Evolutionary conservation across 2,797 vertebrate species (phyloP).

Genomic region (Rousettus madagascariensis): DNA sequence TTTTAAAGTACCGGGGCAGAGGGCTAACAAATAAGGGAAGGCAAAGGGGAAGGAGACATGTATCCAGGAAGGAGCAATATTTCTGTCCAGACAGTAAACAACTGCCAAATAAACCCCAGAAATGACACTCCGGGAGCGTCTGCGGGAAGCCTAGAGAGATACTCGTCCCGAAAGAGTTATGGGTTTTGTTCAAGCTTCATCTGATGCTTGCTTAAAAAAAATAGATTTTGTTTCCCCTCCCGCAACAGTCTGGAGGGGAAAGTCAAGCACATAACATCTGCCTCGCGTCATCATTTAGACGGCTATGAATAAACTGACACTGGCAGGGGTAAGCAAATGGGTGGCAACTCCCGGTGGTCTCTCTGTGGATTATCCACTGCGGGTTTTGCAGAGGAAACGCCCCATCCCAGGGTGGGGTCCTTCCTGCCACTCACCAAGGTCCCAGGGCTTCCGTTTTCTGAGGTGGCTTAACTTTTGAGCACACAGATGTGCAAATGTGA

Average conservation of each 20-base stretch:
- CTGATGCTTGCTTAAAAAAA: constrained; percentile 53
- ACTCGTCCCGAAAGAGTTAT: constrained; percentile 59
- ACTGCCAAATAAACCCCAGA: constrained; percentile 45
- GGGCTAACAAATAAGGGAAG: not conserved
- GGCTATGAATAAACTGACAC: not conserved
- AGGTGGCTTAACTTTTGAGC: not conserved
- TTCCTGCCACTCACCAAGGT: not conserved
- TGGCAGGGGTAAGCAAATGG: not conserved
- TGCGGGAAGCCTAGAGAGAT: constrained; percentile 51
- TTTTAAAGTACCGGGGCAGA: constrained; percentile 35
- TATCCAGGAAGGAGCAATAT: not conserved
- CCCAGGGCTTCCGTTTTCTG: not conserved
- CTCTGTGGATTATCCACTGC: not conserved
- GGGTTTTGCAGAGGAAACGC: not conserved
- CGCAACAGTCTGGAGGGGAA: constrained; percentile 41
- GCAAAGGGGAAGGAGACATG: not conserved
- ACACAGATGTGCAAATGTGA: not conserved
- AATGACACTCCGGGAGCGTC: not conserved
- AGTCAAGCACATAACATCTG: constrained; percentile 32
- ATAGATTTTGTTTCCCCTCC: constrained; percentile 46
- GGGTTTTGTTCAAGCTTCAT: constrained; percentile 69
- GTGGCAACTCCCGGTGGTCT: not conserved
- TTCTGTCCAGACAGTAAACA: constrained; percentile 60
- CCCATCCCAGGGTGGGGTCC: not conserved
- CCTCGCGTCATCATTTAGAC: constrained; percentile 13